A percentile compares a stretch with the other conserved stretches of the same genome.
Conservation (phyloP, 2,113 vertebrate species). For the Psilopogon haemacephalus region DNA sequence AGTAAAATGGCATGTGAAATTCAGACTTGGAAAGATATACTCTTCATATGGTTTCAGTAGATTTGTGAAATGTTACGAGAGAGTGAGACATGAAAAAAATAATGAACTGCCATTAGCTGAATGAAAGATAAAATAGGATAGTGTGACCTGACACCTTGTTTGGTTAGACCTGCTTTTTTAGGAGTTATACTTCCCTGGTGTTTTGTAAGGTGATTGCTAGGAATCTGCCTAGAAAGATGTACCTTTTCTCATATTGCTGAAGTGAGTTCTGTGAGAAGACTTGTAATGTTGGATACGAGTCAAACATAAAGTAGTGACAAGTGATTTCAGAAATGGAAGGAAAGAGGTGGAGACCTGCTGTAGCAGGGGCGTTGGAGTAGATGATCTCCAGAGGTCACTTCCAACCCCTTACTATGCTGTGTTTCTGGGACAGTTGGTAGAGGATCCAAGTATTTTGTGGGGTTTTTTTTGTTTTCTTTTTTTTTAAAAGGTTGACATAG, state of each 20-base stretch:
- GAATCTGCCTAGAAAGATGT: background rate
- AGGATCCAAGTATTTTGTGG: background rate
- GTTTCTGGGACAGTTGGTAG: background rate
- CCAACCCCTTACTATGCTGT: too few relatives aligned
- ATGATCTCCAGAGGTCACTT: too few relatives aligned
- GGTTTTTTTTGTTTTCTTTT: too few relatives aligned
- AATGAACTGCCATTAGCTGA: background rate
- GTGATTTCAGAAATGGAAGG: background rate
- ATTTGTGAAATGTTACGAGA: background rate
- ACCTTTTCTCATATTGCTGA: rapidly evolving
- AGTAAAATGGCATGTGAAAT: too few relatives aligned
- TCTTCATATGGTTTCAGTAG: background rate
- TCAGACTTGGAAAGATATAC: background rate
- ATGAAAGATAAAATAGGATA: background rate
- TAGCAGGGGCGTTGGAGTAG: too few relatives aligned
- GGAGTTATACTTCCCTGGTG: background rate
- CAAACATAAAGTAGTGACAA: background rate
- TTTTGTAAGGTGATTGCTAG: background rate
- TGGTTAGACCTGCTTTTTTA: background rate
- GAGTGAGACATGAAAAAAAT: background rate
- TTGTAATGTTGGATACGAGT: background rate
- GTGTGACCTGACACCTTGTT: background rate
- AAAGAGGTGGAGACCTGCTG: background rate
- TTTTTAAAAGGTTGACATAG: background rate
- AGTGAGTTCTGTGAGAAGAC: background rate